Evolutionary conservation across 2,113 vertebrate genomes (phyloP), one percentile per base, ranked within the genome.

Genomic region (Trogon melanurus): DNA sequence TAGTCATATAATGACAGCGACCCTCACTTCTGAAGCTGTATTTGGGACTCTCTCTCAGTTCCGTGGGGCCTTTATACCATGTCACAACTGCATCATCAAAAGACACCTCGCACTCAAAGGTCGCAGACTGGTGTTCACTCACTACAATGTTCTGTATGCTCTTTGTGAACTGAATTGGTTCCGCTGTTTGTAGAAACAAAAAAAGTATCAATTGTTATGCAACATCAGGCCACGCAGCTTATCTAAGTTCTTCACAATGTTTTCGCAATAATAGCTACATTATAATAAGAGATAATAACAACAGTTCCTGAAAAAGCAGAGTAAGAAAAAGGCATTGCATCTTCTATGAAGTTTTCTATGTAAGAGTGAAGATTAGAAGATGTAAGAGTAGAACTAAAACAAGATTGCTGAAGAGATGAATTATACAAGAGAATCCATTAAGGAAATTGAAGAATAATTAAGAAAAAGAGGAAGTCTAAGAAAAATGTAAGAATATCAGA

Each of bases 161-260:
- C 98, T 99, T 99, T 71, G 99, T 99, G 98, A 99, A 99, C 98
- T 99, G 99, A 98, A 99, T 99, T 94, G 99, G 99, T 97, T 99
- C 98, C 64, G 99, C 99, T 99, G 98, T 97, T 98, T 95, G 95
- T 30, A 73, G 78, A 95, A 47, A 93, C 34, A 92, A 93, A 95
- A 66, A 72, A 47, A 12, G 61, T 4, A 80, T 38, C 14, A 18
- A 4, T 44, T 51, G 48, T 60, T 94, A 75, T 20, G 11, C 9
- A 71, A 5, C n/a, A 38, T 7, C 6, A 32, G 6, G 11, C 7
- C 38, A 67, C 44, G 67, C 65, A 80, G 25, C 29, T 75, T 38
- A 38, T 18, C 41, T 60, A 65, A 82, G 72, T 74, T 11, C 9
- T 79, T 83, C 13, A 82, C 14, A 21, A 22, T 48, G 3, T 45